Base-by-base conservation (phyloP, 2,113 vertebrate species). In the Alligator mississippiensis region DNA sequence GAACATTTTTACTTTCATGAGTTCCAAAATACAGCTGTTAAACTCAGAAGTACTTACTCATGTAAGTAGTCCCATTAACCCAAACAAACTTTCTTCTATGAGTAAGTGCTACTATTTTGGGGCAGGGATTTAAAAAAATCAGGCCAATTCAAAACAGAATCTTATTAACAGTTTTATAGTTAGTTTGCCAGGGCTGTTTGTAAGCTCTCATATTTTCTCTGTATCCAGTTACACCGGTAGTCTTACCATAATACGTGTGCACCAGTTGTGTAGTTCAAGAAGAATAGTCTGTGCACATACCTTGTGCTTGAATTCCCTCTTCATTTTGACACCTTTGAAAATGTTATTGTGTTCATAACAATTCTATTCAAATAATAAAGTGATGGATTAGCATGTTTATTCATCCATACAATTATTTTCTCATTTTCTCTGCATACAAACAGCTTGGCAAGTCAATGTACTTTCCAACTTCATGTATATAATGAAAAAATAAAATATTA, bases 401-500 rank as follows among this genome's bases (percentile, higher is more conserved):
- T 77, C 17, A 27, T 28, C 11, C 38, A 77, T 22, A 13, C 25
- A 21, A 9, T 57, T 77, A 3, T 74, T 89, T 57, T n/a, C 1
- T 30, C 18, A 55, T 60, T 28, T 25, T 66, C 21, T 15, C 47
- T 3, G 2, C 28, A 22, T 13, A 64, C 19, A 72, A 59, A 64
- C 1, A 47, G 47, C 47, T 47, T 47, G 47, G 47, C 47, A 47
- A 47, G 47, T 47, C n/a, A 66, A 15, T 66, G 7, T 66, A n/a
- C 4, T 17, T 25, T 66, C 7, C 15, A 27, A 66, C 63, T 66
- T 66, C 15, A 6, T 66, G 17, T 66, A 66, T 28, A 15, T 66
- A 66, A 16, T 64, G 0, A 55, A 81, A 85, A 63, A 1, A 1
- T 17, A 0, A 22, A 59, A 55, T 1, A 24, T 16, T 60, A 17